These are phyloP conservation scores for Achlya flavicornis DNA, from an alignment of 2,888 invertebrate genomes.

Conservation along the genomic window DNA sequence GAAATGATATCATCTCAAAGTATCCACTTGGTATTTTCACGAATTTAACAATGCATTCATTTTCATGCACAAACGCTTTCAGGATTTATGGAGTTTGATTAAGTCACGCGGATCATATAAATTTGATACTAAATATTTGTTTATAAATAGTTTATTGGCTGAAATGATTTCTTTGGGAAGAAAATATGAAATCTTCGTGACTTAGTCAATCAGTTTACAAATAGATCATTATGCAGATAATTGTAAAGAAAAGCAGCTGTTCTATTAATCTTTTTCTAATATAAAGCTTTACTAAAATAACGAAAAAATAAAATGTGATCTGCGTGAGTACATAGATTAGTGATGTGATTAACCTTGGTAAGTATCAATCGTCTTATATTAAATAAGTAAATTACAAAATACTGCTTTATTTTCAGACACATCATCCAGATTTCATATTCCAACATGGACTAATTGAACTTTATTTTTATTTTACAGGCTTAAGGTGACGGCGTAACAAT, in stretches of 20 bases:
- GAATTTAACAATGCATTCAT: background rate
- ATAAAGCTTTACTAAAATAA: background rate
- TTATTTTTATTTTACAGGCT: slow-evolving; percentile 57
- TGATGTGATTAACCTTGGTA: slow-evolving; percentile 35
- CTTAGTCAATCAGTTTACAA: background rate
- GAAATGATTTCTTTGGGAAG: too few relatives aligned
- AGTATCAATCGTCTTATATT: slow-evolving; percentile 27
- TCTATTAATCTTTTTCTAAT: background rate
- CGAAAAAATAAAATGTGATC: background rate
- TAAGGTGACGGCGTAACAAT: slow-evolving; percentile 32
- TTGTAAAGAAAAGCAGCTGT: background rate
- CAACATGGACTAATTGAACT: slow-evolving; percentile 15
- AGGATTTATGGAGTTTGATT: background rate
- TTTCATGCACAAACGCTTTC: background rate
- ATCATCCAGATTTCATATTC: background rate
- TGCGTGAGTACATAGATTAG: slow-evolving; percentile 21
- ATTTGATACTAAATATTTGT: background rate
- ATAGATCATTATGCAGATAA: background rate
- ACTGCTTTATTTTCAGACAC: too few relatives aligned
- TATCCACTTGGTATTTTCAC: too few relatives aligned
- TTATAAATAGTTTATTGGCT: too few relatives aligned
- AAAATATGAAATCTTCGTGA: background rate
- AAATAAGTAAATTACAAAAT: slow-evolving; percentile 15
- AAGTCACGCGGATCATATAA: background rate
- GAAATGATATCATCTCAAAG: too few relatives aligned